Evolutionary conservation across 2,888 invertebrate species (phyloP).

Genomic region (Lagria hirta): DNA sequence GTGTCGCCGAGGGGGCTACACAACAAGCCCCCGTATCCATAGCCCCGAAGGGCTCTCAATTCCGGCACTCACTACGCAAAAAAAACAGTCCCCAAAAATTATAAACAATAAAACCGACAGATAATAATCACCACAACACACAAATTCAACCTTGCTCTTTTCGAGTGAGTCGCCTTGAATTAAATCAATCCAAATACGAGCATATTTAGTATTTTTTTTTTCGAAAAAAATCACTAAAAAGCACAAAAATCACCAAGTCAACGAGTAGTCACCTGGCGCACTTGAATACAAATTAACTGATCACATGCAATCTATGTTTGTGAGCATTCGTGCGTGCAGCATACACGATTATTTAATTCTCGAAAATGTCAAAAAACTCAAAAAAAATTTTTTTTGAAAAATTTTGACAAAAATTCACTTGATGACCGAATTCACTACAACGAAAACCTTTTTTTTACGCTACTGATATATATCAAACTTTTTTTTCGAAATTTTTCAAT

Average conservation of each 20-base stretch:
- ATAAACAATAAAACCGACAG: neutral
- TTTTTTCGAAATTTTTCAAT: slow-evolving; percentile 12
- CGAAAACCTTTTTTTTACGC: no score
- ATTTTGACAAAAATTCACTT: no score
- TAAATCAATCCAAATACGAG: slow-evolving; percentile 14
- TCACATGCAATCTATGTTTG: slow-evolving; percentile 42
- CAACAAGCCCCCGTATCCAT: slow-evolving; percentile 54
- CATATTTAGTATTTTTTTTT: slow-evolving; percentile 14
- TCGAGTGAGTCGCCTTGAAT: slow-evolving; percentile 22
- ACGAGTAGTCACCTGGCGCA: slow-evolving; percentile 19
- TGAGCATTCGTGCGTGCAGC: slow-evolving; percentile 39
- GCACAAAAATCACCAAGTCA: slow-evolving; percentile 15
- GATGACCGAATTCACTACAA: no score
- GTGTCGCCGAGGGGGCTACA: slow-evolving; percentile 50
- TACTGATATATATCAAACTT: no score
- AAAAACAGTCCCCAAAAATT: slow-evolving; percentile 7
- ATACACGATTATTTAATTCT: slow-evolving; percentile 41
- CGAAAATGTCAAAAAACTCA: slow-evolving; percentile 34
- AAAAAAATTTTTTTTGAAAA: no score
- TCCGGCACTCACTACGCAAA: slow-evolving; percentile 31
- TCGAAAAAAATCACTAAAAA: slow-evolving; percentile 12
- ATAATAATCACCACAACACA: slow-evolving; percentile 7
- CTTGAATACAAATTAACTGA: slow-evolving; percentile 42
- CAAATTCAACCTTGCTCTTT: slow-evolving; percentile 24
- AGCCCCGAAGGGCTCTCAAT: slow-evolving; percentile 44